Evolutionary conservation across 2,888 invertebrate species (phyloP), one percentile per base, ranked within the genome.

Genomic region (Biston stratarius): DNA sequence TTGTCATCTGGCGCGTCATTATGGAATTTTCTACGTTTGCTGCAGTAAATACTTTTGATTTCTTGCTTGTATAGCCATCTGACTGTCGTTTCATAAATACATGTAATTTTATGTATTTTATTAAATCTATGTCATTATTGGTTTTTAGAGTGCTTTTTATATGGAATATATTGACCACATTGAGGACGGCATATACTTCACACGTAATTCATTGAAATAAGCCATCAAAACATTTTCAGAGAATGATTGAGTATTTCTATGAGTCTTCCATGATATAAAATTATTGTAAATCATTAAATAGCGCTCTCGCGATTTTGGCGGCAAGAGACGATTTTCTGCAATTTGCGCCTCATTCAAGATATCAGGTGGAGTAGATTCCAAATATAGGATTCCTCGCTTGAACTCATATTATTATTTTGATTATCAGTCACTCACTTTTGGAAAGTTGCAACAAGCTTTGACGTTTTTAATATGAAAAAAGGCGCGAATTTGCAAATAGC

Each of bases 111-210:
- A 42, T 34, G 47, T 68, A 74, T 15, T n/a, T 64, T 52, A 67
- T 68, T 34, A 72, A 45, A 42, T 75, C 60, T 3, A 73, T 53
- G 11, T 61, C 64, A 57, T 75, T 52, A 5, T 72, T 73, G 9
- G 49, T 64, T 24, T 42, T 48, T 1, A 73, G 47, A 36, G 70
- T 73, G 47, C 53, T 40, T 70, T 73, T 75, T 40, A 73, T 71
- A 74, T 75, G 24, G 74, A 74, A 40, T 72, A 74, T 7, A 53
- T 60, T 44, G 53, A 42, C 70, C 73, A 73, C 11, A 73, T 51
- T 9, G 69, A 66, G 53, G 52, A 61, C 6, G 73, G 64, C 44
- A 73, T 64, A 15, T 61, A 56, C 24, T 51, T 71, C 40, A 59
- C 49, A 5, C 67, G 5, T 11, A 72, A 45, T 49, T 75, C 71